A percentile compares a stretch with the other conserved stretches of the same genome.
These are phyloP conservation scores for Willowsia nigromaculata DNA, from an alignment of 2,888 invertebrate genomes.

Conservation along the genomic window DNA sequence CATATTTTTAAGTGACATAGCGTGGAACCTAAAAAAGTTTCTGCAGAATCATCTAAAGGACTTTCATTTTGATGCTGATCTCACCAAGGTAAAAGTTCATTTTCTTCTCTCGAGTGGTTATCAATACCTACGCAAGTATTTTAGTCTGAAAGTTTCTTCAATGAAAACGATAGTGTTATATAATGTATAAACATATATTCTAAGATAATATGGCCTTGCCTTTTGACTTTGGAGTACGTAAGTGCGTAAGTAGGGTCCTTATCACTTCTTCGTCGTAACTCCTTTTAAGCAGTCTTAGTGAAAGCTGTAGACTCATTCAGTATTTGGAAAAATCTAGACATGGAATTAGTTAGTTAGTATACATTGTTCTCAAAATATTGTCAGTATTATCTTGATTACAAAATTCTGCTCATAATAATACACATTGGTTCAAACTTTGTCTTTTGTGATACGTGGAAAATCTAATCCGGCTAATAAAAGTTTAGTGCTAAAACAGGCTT, in stretches of 20 bases:
- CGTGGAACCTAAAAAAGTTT: conserved; percentile 95
- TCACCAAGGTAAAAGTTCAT: conserved; percentile 58
- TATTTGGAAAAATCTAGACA: background rate
- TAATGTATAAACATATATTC: background rate
- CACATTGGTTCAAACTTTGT: background rate
- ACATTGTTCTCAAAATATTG: conserved; percentile 8
- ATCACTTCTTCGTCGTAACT: background rate
- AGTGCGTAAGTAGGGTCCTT: conserved; percentile 28
- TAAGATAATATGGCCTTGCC: background rate
- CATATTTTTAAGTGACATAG: too few relatives aligned
- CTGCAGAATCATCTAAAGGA: conserved; percentile 90
- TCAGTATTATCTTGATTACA: background rate
- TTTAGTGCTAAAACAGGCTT: background rate
- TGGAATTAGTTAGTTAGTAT: background rate
- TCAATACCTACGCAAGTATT: conserved; percentile 1
- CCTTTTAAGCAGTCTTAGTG: background rate
- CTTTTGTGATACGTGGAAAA: background rate
- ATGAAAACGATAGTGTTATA: background rate
- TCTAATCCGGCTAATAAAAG: background rate
- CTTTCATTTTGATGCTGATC: conserved; percentile 66
- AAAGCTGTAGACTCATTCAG: background rate
- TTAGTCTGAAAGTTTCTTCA: conserved; percentile 1
- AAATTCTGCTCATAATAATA: background rate
- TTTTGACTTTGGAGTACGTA: background rate
- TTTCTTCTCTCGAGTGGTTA: conserved; percentile 13